These are phyloP conservation scores for Tinamus major DNA, from an alignment of 2,797 vertebrate species.

Conservation along the genomic window DNA sequence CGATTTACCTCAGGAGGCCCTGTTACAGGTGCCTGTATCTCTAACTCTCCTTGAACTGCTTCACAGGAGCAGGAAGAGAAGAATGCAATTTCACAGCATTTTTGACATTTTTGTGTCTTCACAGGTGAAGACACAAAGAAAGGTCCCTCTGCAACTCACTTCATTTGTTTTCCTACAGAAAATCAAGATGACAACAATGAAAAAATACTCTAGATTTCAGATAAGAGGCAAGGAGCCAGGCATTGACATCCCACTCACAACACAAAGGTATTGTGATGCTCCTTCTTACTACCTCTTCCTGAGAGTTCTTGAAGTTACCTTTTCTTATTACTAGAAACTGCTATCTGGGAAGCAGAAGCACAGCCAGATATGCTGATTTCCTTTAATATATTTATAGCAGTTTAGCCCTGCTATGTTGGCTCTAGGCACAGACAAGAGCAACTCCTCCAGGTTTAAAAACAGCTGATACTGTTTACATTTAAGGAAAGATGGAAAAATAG, in stretches of 20 bases:
- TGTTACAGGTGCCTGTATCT: slow-evolving; percentile 41
- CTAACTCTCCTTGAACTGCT: slow-evolving; percentile 42
- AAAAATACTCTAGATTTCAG: not conserved
- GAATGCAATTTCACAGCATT: not conserved
- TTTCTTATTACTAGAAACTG: not conserved
- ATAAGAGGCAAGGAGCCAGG: rapidly evolving
- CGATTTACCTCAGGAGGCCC: slow-evolving; percentile 67
- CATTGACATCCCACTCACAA: not conserved
- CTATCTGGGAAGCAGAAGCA: not conserved
- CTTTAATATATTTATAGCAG: rapidly evolving
- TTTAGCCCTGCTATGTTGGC: rapidly evolving
- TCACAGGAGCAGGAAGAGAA: not conserved
- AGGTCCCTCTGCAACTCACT: not conserved
- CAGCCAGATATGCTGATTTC: rapidly evolving
- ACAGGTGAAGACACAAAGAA: not conserved
- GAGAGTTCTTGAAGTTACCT: not conserved
- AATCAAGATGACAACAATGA: not conserved
- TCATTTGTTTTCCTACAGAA: not conserved
- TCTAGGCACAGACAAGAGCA: not conserved
- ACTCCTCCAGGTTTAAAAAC: not conserved
- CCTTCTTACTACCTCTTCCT: not conserved
- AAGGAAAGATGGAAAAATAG: slow-evolving; percentile 44
- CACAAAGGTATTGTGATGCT: not conserved
- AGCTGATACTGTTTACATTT: not conserved
- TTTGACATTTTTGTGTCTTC: no score